Evolutionary conservation across 92 coral and sea anemone genomes (phyloP).

Genomic region (Scolanthus callimorphus): DNA sequence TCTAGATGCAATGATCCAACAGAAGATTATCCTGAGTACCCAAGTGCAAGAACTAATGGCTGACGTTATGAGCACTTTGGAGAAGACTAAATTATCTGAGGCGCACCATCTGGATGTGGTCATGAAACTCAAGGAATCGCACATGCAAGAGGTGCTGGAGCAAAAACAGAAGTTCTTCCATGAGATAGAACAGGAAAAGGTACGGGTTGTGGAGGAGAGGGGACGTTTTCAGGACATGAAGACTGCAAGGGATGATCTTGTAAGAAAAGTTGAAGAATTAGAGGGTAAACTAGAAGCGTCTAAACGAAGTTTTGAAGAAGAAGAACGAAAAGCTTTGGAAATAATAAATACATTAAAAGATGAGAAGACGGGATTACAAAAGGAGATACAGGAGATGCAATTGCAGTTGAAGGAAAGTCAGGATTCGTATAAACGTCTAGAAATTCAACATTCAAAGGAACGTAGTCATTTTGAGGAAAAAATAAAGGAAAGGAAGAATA

Average conservation of each 20-base stretch:
- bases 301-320: too few species aligned
- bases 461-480: constrained; percentile 4
- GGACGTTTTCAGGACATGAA: constrained; percentile 33
- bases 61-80: constrained; percentile 36
- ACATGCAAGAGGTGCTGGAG: constrained; percentile 27
- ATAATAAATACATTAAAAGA: not conserved
- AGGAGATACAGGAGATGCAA: constrained; percentile 11
- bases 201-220: too few species aligned
- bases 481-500: constrained; percentile 7
- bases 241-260: constrained; percentile 16
- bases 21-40: constrained; percentile 23
- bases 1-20: constrained; percentile 12
- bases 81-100: constrained; percentile 31
- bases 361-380: constrained; percentile 27
- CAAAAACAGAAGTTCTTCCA: constrained; percentile 16
- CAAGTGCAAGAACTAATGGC: constrained; percentile 33
- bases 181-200: constrained; percentile 21
- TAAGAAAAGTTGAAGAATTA: constrained; percentile 7
- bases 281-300: too few species aligned
- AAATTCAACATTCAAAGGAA: constrained; percentile 15
- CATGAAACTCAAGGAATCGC: constrained; percentile 20
- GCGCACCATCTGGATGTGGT: constrained; percentile 20
- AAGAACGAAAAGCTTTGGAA: constrained; percentile 7
- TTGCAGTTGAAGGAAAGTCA: not conserved
- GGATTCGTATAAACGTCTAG: constrained; percentile 3